Conservation (phyloP, 2,888 invertebrate genomes). For the Trissoscelio sp. region DNA sequence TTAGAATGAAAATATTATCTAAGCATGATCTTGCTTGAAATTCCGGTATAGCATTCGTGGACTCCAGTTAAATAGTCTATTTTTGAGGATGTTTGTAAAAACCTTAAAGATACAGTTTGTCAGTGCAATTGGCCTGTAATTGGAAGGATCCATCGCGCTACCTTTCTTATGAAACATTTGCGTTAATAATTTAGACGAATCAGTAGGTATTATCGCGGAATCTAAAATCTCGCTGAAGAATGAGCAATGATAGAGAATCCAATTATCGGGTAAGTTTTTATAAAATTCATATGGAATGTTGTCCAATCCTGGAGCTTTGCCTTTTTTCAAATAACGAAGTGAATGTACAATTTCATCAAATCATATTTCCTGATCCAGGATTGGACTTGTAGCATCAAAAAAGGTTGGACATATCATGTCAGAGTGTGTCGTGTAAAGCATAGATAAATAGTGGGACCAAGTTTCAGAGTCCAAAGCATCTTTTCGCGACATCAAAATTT, state of each 20-base stretch:
- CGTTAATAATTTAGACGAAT: neutral
- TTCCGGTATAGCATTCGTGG: neutral
- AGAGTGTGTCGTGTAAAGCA: too few relatives aligned
- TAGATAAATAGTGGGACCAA: neutral
- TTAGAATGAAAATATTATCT: too few relatives aligned
- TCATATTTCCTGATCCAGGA: neutral
- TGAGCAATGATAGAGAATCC: too few relatives aligned
- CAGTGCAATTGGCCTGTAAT: neutral
- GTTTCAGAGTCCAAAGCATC: neutral
- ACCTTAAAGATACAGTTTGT: neutral
- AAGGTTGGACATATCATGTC: too few relatives aligned
- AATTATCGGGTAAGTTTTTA: neutral
- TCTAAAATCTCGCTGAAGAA: neutral
- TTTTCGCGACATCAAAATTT: too few relatives aligned
- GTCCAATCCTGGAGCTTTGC: neutral
- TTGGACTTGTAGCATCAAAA: neutral
- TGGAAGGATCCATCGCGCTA: neutral
- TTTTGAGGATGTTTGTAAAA: neutral
- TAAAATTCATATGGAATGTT: neutral
- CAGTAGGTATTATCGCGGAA: neutral
- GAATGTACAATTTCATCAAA: neutral
- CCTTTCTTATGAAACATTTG: neutral
- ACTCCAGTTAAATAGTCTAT: neutral
- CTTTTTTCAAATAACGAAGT: neutral
- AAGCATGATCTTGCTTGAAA: neutral